Conservation (phyloP, 2,113 vertebrate species). For the Callipepla squamata region DNA sequence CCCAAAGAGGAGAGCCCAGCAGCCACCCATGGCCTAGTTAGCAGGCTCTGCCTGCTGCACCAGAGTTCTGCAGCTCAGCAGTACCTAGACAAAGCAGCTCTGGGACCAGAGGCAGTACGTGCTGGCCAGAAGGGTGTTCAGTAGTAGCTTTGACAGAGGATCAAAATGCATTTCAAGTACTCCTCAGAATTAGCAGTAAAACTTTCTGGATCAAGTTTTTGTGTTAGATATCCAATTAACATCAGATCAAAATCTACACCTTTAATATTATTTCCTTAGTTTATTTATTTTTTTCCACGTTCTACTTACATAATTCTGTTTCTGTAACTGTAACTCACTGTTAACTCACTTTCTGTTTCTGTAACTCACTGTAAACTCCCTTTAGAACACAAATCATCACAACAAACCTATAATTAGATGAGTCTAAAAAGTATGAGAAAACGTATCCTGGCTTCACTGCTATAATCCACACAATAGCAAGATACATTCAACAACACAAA, state of each 20-base stretch:
- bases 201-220: neutral
- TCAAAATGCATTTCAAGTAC: neutral
- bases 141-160: neutral
- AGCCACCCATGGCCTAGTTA: neutral
- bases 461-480: neutral
- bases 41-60: neutral
- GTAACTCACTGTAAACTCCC: neutral
- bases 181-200: neutral
- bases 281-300: neutral
- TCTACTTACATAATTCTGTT: slow-evolving; percentile 2
- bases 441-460: neutral
- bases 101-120: neutral
- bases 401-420: slow-evolving; percentile 59
- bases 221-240: neutral
- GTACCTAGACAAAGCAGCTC: neutral
- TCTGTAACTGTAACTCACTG: neutral
- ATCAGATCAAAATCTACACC: neutral
- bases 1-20: neutral
- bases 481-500: neutral
- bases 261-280: neutral
- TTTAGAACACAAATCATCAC: slow-evolving; percentile 14
- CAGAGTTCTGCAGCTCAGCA: neutral
- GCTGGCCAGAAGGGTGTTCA: neutral
- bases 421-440: slow-evolving; percentile 49
- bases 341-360: slow-evolving; percentile 6